Conservation (phyloP, 2,888 invertebrate genomes). For the Agrochola lychnidis region DNA sequence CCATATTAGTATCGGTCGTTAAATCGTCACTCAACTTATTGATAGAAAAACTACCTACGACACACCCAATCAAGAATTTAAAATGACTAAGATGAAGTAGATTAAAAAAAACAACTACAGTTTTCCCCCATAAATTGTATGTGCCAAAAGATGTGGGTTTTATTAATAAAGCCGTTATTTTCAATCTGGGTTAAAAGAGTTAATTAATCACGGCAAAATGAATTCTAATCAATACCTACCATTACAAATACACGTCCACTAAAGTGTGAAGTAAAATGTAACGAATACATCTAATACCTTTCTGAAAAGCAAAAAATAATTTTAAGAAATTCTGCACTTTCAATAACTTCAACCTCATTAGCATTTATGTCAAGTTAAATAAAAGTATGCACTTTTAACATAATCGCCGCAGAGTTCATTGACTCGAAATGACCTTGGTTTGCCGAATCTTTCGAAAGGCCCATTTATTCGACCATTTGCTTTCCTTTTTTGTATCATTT, state of each 20-base stretch:
- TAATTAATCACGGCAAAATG: slow-evolving; percentile 22
- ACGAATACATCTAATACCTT: not conserved
- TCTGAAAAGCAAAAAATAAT: not conserved
- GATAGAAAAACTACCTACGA: slow-evolving; percentile 30
- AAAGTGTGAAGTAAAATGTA: not conserved
- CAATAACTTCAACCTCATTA: slow-evolving; percentile 32
- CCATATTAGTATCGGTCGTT: slow-evolving; percentile 40
- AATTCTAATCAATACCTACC: not conserved
- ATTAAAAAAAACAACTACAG: not conserved
- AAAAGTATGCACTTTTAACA: slow-evolving; percentile 40
- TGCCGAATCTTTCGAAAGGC: slow-evolving; percentile 70
- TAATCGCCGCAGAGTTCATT: slow-evolving; percentile 68
- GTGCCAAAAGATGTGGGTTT: not conserved
- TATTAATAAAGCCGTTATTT: slow-evolving; percentile 23
- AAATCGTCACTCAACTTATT: slow-evolving; percentile 35
- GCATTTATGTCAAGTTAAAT: slow-evolving; percentile 35
- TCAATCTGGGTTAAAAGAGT: slow-evolving; percentile 20
- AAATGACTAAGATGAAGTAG: not conserved
- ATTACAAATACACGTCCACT: not conserved
- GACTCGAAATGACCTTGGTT: slow-evolving; percentile 74
- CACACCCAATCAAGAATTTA: slow-evolving; percentile 4
- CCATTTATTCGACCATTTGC: slow-evolving; percentile 62
- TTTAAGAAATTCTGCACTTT: slow-evolving; percentile 14
- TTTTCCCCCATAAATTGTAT: slow-evolving; percentile 8
- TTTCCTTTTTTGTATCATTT: slow-evolving; percentile 64